These are phyloP conservation scores for Oryzaephilus surinamensis DNA, from an alignment of 1,140 invertebrate species.

Conservation along the genomic window DNA sequence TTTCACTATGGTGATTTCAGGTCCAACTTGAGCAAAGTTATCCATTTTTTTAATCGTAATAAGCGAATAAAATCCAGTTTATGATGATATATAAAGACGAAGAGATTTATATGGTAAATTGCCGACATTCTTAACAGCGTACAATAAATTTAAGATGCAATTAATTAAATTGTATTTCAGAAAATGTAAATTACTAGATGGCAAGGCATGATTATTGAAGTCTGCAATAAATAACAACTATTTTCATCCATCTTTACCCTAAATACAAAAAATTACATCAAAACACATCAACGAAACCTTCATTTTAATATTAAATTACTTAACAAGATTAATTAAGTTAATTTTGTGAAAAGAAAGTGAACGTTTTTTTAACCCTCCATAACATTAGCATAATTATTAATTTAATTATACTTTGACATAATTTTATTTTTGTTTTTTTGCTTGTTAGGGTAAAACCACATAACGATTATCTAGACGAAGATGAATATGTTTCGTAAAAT, in stretches of 20 bases:
- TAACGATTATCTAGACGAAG: constrained; percentile 12
- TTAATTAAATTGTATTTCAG: constrained; percentile 4
- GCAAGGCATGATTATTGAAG: constrained; percentile 43
- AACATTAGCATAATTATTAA: too few species aligned
- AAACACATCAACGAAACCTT: too few species aligned
- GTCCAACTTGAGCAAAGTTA: not conserved
- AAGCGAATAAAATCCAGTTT: constrained; percentile 16
- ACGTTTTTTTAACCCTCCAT: too few species aligned
- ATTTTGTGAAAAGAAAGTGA: too few species aligned
- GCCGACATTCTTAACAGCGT: constrained; percentile 47
- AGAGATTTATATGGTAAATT: constrained; percentile 46
- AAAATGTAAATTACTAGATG: constrained; percentile 23
- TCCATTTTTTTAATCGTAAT: not conserved
- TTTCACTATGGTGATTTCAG: not conserved
- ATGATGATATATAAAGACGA: constrained; percentile 42
- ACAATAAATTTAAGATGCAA: constrained; percentile 32
- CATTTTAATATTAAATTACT: not conserved
- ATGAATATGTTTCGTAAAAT: constrained; percentile 30
- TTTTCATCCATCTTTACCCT: too few species aligned
- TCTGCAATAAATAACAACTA: too few species aligned
- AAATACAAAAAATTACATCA: too few species aligned
- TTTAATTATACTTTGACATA: too few species aligned
- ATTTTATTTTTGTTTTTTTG: constrained; percentile 3
- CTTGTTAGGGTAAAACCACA: constrained; percentile 25
- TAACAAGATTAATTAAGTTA: not conserved